phyloP scores from a whole-genome alignment of 1,140 invertebrate genomes.

The Ladona fulva region DNA sequence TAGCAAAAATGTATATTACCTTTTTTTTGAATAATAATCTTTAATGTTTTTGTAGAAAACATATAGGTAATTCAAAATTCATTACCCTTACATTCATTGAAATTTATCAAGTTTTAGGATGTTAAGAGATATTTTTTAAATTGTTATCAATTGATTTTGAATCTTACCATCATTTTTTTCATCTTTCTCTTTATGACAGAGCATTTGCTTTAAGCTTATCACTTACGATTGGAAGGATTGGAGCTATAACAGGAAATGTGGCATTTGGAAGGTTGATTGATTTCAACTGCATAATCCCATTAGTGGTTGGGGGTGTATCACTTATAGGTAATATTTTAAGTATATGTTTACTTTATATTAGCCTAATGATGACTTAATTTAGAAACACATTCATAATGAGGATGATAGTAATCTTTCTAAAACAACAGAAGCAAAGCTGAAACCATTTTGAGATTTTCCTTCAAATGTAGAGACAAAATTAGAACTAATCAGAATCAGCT shows the following conservation, averaged over 20 bases:
- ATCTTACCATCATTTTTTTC: conserved; percentile 16
- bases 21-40: too few relatives aligned
- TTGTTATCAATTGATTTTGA: too few relatives aligned
- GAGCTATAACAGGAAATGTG: conserved; percentile 56
- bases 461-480: neutral
- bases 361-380: neutral
- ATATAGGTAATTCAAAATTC: too few relatives aligned
- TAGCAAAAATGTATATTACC: too few relatives aligned
- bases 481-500: neutral
- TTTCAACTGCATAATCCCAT: conserved; percentile 58
- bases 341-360: conserved; percentile 36
- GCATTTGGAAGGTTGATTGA: conserved; percentile 62
- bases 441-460: conserved; percentile 13
- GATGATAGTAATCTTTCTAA: conserved; percentile 15
- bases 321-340: conserved; percentile 43
- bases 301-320: conserved; percentile 55
- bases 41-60: too few relatives aligned
- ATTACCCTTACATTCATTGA: too few relatives aligned
- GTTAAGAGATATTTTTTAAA: too few relatives aligned
- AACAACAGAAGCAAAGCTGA: neutral
- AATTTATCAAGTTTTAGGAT: too few relatives aligned
- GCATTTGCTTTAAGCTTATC: conserved; percentile 67
- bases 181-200: too few relatives aligned
- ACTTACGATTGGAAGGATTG: conserved; percentile 58
- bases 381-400: neutral